Evolutionary conservation across 2,888 invertebrate genomes (phyloP), one percentile per base, ranked within the genome.

Genomic region (Zootermopsis nevadensis): DNA sequence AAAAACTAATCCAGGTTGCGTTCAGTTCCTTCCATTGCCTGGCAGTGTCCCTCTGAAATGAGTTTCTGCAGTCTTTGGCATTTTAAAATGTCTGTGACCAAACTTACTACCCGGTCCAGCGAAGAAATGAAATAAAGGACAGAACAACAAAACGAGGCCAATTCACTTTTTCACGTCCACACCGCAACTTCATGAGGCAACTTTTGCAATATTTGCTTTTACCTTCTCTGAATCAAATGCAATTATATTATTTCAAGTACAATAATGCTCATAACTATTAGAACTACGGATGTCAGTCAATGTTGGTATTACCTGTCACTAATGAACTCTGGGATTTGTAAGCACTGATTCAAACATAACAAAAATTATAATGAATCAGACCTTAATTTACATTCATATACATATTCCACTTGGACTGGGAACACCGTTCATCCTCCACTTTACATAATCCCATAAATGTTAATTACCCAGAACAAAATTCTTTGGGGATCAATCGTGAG

Each of bases 1-100:
- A n/a, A n/a, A n/a, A n/a, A n/a, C n/a, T n/a, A n/a, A n/a, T n/a
- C n/a, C 33, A 30, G 19, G 22, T 22, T 22, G 69, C 33, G n/a
- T 69, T 69, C 33, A 33, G 33, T 74, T 27, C n/a, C 22, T 24
- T 74, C 38, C 74, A 1, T 74, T 74, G 38, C n/a, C 8, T 15
- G 69, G 69, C 69, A 69, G 35, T 74, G 74, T 74, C 74, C 74
- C 35, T 38, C 74, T n/a, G 74, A 74, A 74, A n/a, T 74, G 74
- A 38, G 74, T 74, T 42, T 74, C 38, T n/a, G 10, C 74, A 74
- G 74, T 79, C 66, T 79, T 79, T 79, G 79, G 79, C 79, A 79
- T 66, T 66, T 79, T 33, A 35, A 66, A 79, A 66, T 79, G 79
- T 79, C 79, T 48, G 74, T 74, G 38, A 74, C 74, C 74, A 74